Evolutionary conservation across 2,797 vertebrate genomes (phyloP).

Genomic region (Anas capensis): DNA sequence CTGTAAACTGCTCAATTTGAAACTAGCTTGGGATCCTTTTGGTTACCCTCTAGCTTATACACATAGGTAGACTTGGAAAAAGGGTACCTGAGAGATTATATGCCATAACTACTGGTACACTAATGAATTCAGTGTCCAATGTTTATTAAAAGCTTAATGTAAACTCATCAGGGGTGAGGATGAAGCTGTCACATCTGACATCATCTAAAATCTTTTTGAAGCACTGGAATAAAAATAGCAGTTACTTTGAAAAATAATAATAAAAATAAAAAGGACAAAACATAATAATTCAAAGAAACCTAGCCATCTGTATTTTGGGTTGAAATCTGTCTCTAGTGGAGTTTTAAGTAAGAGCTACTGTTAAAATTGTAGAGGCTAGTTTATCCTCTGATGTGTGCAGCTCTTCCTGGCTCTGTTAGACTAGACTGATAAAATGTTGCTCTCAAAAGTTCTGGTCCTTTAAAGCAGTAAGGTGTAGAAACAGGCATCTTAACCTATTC

Average conservation of each 20-base stretch:
- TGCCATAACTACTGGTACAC: neutral
- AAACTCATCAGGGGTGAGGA: neutral
- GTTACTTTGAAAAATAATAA: neutral
- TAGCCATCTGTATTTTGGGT: neutral
- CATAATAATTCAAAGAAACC: neutral
- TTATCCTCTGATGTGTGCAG: neutral
- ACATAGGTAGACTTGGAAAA: neutral
- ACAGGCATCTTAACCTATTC: neutral
- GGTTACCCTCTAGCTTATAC: neutral
- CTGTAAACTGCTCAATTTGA: rapidly evolving
- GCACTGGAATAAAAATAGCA: neutral
- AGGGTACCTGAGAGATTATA: neutral
- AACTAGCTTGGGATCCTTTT: neutral
- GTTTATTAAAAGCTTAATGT: neutral
- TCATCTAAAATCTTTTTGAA: neutral
- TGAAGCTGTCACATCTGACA: rapidly evolving
- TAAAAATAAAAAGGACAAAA: neutral
- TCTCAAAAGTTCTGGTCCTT: neutral
- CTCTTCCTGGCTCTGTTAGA: neutral
- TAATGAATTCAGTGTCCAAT: neutral
- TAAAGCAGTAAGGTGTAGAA: neutral
- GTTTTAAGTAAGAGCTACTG: neutral
- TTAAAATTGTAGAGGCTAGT: neutral
- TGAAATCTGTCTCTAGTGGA: neutral
- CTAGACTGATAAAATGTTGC: neutral